These are phyloP conservation scores for Heterodera schachtii DNA, from an alignment of 1,140 invertebrate species.

Conservation along the genomic window DNA sequence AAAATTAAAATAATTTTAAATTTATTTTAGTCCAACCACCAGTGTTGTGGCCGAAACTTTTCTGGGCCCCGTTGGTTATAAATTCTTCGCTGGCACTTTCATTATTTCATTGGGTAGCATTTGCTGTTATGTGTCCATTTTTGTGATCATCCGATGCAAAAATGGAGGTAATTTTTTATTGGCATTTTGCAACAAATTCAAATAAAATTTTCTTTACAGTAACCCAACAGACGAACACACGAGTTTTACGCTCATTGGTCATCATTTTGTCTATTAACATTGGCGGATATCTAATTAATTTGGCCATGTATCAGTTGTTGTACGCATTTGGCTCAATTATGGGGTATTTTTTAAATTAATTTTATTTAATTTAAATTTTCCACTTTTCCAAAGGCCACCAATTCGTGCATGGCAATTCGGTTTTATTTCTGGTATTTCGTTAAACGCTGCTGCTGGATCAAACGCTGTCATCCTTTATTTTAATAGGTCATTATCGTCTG, in stretches of 20 bases:
- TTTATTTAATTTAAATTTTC: too few relatives aligned
- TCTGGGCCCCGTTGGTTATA: background rate
- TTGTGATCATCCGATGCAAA: slow-evolving; percentile 19
- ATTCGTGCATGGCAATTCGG: background rate
- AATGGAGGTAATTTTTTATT: slow-evolving; percentile 20
- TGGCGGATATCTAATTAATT: slow-evolving; percentile 26
- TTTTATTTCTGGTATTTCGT: too few relatives aligned
- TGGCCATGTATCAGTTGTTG: slow-evolving; percentile 13
- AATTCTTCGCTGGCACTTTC: background rate
- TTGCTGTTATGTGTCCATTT: slow-evolving; percentile 16
- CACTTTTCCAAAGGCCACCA: too few relatives aligned
- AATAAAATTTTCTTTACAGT: slow-evolving; percentile 5
- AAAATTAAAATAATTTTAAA: background rate
- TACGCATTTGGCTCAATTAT: background rate
- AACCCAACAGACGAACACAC: slow-evolving; percentile 23
- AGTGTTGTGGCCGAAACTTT: background rate
- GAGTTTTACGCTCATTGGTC: slow-evolving; percentile 20
- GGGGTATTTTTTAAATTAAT: too few relatives aligned
- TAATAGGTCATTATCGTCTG: too few relatives aligned
- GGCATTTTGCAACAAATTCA: background rate
- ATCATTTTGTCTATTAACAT: slow-evolving; percentile 14
- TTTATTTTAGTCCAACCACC: slow-evolving; percentile 19
- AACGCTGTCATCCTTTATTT: too few relatives aligned
- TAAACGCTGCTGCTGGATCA: too few relatives aligned
- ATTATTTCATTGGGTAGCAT: background rate